Conservation (phyloP, 2,797 vertebrate species). For the Valencia hispanica region DNA sequence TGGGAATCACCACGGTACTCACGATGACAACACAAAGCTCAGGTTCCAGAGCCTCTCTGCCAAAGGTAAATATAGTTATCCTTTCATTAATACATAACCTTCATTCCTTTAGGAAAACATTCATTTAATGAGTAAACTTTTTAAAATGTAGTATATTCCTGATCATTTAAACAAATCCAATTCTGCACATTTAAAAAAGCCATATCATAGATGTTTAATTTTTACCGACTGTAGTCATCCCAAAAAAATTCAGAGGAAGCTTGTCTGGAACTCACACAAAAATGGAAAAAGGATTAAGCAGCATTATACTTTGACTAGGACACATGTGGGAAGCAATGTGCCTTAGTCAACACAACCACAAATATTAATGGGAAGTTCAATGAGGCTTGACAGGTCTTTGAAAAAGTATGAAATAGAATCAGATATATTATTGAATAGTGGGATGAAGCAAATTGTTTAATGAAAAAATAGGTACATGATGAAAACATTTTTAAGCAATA, state of each 20-base stretch:
- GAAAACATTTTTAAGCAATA: no score
- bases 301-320: constrained; percentile 1
- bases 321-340: background rate
- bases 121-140: background rate
- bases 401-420: background rate
- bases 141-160: background rate
- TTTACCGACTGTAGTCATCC: background rate
- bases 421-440: no score
- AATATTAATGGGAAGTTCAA: background rate
- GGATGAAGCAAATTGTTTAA: no score
- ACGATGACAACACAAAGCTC: constrained; percentile 98
- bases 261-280: background rate
- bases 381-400: background rate
- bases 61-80: constrained; percentile 86
- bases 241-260: background rate
- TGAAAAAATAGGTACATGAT: no score
- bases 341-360: background rate
- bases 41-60: constrained; percentile 92
- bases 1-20: constrained; percentile 96
- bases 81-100: background rate
- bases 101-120: background rate
- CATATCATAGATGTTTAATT: background rate
- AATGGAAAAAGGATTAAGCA: background rate
- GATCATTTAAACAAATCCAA: background rate
- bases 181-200: background rate